Base-by-base conservation (phyloP, 1,140 invertebrate genomes). In the Aphidius ervi region DNA sequence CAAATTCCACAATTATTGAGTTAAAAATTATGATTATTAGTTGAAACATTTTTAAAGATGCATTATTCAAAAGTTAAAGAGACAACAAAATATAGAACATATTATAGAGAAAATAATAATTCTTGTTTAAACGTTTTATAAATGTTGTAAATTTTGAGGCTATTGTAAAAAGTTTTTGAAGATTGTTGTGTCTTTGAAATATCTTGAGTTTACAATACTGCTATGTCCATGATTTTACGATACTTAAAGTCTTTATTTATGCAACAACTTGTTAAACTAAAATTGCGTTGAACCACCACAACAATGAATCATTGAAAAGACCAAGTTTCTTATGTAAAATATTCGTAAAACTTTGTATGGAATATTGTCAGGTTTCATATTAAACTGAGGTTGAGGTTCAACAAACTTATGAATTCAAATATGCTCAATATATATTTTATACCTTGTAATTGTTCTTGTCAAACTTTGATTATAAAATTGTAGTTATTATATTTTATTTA, bases 251-350 rank as follows among this genome's bases (percentile, higher is more conserved):
- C 40, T 42, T 54, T 54, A 54, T 54, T 54, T 54, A 54, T 54
- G 52, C 16, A 16, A 54, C 41, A 54, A 54, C 52, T 54, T 54
- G 40, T 9, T 6, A 41, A 9, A n/a, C 39, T 6, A 37, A 54
- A 54, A 54, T 54, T 54, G 10, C 52, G 10, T 9, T 6, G 3
- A 9, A n/a, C 16, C 23, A 31, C 16, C 23, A 31, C 16, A 37
- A 54, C 52, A 54, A 54, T 54, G 52, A 54, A 42, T 54, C 40
- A 52, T 54, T 54, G 52, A 41, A 41, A 42, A 8, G 39, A 42
- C 9, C 8, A 31, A 31, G 23, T 31, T 31, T 31, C 23, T 31
- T 31, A 31, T 4, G 23, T 31, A 31, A 31, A 4, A 4, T 31
- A 31, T 31, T 31, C 23, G 23, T 31, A 3, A 31, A 31, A 31